phyloP scores from a whole-genome alignment of 2,797 vertebrate species.

The Syngnathus acus region DNA sequence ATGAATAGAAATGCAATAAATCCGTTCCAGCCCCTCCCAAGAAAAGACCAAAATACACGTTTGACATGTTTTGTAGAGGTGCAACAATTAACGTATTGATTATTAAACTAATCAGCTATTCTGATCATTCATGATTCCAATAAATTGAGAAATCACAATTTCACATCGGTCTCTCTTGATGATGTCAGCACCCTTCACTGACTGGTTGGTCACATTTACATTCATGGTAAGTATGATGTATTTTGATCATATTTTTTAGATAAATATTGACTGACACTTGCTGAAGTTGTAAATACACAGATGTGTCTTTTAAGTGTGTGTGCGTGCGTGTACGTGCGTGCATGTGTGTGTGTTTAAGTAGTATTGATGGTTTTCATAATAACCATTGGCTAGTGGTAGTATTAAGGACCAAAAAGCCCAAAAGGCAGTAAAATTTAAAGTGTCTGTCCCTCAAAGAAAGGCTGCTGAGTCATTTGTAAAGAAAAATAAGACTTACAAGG shows the following conservation, averaged over 20 bases:
- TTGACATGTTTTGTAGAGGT: no score
- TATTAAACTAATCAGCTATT: no score
- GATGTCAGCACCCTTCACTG: neutral
- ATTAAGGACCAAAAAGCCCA: neutral
- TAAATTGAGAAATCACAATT: no score
- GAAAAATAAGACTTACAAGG: slow-evolving; percentile 68
- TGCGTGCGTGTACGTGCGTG: no score
- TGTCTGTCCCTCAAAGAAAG: neutral
- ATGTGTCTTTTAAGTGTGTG: neutral
- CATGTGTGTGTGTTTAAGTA: neutral
- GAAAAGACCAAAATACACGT: neutral
- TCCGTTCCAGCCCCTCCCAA: neutral
- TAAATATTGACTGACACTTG: neutral
- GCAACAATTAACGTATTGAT: no score
- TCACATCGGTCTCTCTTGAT: neutral
- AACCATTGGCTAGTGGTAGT: neutral
- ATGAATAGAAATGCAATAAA: neutral
- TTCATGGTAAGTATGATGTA: neutral
- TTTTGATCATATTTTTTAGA: neutral
- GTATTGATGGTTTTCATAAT: neutral
- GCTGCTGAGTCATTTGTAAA: slow-evolving; percentile 25
- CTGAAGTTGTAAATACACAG: neutral
- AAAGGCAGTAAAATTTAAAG: neutral
- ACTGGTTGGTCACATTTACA: no score
- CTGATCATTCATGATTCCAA: no score